Conservation (phyloP, 2,888 invertebrate species). For the Cyaniris semiargus region DNA sequence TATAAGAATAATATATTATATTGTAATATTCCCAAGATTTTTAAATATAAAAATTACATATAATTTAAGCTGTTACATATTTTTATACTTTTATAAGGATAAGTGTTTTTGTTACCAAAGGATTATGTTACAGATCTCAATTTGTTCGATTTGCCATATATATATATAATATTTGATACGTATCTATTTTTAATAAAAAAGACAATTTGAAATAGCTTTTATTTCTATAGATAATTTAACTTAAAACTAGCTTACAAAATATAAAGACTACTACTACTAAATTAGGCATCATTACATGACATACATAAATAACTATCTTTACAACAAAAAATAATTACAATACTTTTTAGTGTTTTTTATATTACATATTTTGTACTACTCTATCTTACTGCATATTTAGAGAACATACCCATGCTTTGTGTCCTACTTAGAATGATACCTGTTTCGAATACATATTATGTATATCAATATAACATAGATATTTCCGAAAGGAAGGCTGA, state of each 20-base stretch:
- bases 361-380: conserved; percentile 16
- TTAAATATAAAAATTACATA: not conserved
- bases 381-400: not conserved
- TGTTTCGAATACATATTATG: no score
- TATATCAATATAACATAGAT: no score
- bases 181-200: not conserved
- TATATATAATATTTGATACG: not conserved
- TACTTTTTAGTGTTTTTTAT: not conserved
- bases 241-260: conserved; percentile 1
- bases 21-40: not conserved
- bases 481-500: no score
- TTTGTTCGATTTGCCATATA: not conserved
- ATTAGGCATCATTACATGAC: not conserved
- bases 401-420: not conserved
- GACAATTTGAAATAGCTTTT: not conserved
- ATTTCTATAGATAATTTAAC: conserved; percentile 6
- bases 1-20: no score
- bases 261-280: no score
- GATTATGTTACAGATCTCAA: not conserved
- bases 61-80: not conserved
- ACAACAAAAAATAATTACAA: not conserved
- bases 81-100: not conserved
- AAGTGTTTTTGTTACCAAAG: conserved; percentile 11
- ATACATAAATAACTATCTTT: not conserved
- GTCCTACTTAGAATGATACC: not conserved